Percentiles rank a stretch among this genome's conserved stretches.
Conservation (phyloP, 2,888 invertebrate genomes). For the Heterodera filipjevi region DNA sequence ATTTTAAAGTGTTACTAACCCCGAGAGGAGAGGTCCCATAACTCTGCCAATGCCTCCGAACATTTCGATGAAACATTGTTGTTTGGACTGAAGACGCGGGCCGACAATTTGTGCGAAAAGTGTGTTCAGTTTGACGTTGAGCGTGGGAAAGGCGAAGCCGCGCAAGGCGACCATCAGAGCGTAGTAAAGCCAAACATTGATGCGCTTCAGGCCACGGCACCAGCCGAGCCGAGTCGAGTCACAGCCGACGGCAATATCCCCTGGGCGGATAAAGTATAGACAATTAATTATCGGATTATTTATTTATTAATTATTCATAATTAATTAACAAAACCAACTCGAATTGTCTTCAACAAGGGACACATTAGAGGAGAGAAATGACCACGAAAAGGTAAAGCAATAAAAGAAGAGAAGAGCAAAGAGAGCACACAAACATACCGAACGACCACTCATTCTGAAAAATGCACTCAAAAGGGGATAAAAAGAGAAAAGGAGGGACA, state of each 20-base stretch:
- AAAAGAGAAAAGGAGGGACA: too few species aligned
- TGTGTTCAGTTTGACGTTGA: conserved; percentile 22
- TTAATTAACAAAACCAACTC: not conserved
- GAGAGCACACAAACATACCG: conserved; percentile 24
- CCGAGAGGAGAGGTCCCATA: conserved; percentile 45
- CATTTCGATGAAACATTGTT: conserved; percentile 48
- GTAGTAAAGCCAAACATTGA: conserved; percentile 37
- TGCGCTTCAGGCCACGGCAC: conserved; percentile 34
- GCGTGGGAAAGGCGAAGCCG: conserved; percentile 35
- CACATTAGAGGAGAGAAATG: conserved; percentile 11
- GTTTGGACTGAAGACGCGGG: conserved; percentile 37
- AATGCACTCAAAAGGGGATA: too few species aligned
- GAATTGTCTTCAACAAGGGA: not conserved
- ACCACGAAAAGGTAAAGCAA: conserved; percentile 31
- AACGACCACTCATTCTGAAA: conserved; percentile 4
- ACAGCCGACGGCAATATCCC: conserved; percentile 26
- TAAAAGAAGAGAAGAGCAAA: conserved; percentile 28
- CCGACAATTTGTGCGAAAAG: conserved; percentile 32
- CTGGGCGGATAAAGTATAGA: too few species aligned
- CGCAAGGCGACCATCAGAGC: conserved; percentile 19
- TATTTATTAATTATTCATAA: not conserved
- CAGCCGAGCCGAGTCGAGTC: conserved; percentile 24
- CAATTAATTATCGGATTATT: too few species aligned
- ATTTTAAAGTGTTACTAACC: too few species aligned
- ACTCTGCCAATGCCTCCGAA: conserved; percentile 49